These are phyloP conservation scores for Reticulitermes lucifugus DNA, from an alignment of 2,888 invertebrate species.

Conservation along the genomic window DNA sequence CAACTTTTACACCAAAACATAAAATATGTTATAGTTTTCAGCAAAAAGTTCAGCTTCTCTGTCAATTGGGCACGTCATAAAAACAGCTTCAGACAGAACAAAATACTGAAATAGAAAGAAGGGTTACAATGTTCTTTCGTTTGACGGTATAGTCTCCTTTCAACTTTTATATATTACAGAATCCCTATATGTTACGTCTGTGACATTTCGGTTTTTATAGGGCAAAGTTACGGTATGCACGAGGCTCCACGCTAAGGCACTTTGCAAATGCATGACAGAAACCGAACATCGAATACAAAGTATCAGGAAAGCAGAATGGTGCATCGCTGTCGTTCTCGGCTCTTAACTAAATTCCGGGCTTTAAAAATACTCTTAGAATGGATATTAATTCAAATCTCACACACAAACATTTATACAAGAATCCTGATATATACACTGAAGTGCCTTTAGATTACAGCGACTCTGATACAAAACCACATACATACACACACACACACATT, in stretches of 20 bases:
- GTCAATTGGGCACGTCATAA: conserved; percentile 1
- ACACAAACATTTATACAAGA: background rate
- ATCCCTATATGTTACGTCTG: background rate
- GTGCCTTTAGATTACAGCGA: too few species aligned
- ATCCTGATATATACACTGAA: too few species aligned
- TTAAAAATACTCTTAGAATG: background rate
- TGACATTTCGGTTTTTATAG: background rate
- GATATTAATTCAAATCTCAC: conserved; percentile 10
- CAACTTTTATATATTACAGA: background rate
- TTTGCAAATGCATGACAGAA: background rate
- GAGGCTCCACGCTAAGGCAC: background rate
- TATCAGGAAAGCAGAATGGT: background rate
- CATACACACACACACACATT: too few species aligned
- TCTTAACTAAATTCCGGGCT: background rate
- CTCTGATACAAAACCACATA: too few species aligned
- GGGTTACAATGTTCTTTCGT: background rate
- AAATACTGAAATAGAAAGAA: background rate
- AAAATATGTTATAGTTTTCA: conserved; percentile 12
- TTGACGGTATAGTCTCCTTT: background rate
- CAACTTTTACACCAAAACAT: background rate
- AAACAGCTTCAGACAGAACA: background rate
- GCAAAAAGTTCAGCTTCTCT: background rate
- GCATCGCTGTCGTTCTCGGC: background rate
- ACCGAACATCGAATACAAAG: background rate
- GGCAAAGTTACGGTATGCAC: background rate